Evolutionary conservation across 1,140 invertebrate genomes (phyloP).

Genomic region (Eriosoma lanigerum): DNA sequence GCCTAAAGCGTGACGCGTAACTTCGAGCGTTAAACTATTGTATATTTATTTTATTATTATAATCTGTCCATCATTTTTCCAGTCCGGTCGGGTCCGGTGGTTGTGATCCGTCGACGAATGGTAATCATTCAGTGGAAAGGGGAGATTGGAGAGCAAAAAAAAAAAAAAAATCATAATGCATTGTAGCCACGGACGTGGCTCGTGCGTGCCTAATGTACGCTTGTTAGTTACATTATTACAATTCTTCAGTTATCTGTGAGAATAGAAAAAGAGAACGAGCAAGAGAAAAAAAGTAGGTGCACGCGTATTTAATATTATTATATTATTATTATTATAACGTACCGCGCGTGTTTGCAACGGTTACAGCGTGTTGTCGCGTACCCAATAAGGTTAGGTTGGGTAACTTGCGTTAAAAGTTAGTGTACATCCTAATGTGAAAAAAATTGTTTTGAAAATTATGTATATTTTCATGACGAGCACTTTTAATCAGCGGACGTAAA

Average conservation of each 20-base stretch:
- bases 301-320: conserved; percentile 12
- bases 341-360: too few relatives aligned
- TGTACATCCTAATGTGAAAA: too few relatives aligned
- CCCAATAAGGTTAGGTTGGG: too few relatives aligned
- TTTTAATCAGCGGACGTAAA: too few relatives aligned
- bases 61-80: conserved; percentile 18
- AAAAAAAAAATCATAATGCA: neutral
- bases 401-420: too few relatives aligned
- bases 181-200: conserved; percentile 31
- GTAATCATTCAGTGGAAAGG: neutral
- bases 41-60: too few relatives aligned
- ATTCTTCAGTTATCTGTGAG: too few relatives aligned
- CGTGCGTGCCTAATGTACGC: conserved; percentile 46
- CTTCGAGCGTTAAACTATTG: neutral
- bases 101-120: neutral
- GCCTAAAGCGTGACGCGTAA: conserved; percentile 10
- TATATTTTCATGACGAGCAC: too few relatives aligned
- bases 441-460: too few relatives aligned
- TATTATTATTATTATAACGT: neutral
- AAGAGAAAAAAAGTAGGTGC: conserved; percentile 17
- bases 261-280: too few relatives aligned
- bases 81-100: neutral
- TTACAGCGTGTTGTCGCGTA: too few relatives aligned
- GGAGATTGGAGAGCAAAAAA: too few relatives aligned
- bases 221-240: conserved; percentile 13